These are phyloP conservation scores for Pterostichus madidus DNA, from an alignment of 2,888 invertebrate species.

Conservation along the genomic window DNA sequence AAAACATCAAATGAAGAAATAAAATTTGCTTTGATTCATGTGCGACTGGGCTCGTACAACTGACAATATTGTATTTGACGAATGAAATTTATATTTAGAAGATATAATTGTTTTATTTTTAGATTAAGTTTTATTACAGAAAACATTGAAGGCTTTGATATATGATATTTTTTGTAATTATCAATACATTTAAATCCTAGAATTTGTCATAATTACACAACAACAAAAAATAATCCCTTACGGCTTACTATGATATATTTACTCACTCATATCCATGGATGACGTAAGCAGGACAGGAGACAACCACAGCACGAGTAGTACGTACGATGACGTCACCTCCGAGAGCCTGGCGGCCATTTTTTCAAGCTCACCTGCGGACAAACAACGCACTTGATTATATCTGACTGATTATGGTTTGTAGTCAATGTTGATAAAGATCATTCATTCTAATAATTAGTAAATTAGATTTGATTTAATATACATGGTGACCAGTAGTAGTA, in stretches of 20 bases:
- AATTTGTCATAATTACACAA: too few relatives aligned
- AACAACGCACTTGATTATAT: constrained; percentile 23
- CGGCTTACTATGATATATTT: background rate
- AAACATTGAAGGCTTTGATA: too few relatives aligned
- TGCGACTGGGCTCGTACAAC: too few relatives aligned
- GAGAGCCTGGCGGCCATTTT: constrained; percentile 72
- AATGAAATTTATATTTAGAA: too few relatives aligned
- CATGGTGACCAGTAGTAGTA: background rate
- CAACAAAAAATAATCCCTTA: too few relatives aligned
- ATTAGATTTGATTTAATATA: constrained; percentile 27
- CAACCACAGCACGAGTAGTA: constrained; percentile 73
- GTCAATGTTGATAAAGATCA: constrained; percentile 7
- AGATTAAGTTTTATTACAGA: too few relatives aligned
- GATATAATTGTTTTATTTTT: too few relatives aligned
- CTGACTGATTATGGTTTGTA: background rate
- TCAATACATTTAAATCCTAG: too few relatives aligned
- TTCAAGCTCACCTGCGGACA: constrained; percentile 35
- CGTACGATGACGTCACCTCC: constrained; percentile 72
- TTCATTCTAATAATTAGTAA: constrained; percentile 12
- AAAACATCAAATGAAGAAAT: too few relatives aligned
- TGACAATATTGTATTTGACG: too few relatives aligned
- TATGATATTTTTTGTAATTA: too few relatives aligned
- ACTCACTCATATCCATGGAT: constrained; percentile 75
- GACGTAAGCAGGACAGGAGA: constrained; percentile 73
- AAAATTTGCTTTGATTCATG: too few relatives aligned